These are phyloP conservation scores for Emys orbicularis DNA, from an alignment of 2,797 vertebrate genomes.

Conservation along the genomic window DNA sequence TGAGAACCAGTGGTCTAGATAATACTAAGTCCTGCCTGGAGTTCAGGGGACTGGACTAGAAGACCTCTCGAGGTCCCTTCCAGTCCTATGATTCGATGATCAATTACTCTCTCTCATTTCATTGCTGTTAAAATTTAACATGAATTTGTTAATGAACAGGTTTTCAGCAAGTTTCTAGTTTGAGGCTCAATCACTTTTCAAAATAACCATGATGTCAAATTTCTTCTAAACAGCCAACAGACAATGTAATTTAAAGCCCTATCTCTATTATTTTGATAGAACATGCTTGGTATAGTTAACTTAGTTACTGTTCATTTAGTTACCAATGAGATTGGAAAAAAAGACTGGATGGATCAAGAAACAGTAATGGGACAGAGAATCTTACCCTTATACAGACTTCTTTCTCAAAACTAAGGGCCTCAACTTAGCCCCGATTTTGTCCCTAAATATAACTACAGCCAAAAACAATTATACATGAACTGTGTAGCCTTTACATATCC, in stretches of 20 bases:
- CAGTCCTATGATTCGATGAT: neutral
- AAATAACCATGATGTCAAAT: neutral
- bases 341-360: neutral
- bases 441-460: neutral
- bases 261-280: neutral
- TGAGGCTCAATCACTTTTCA: neutral
- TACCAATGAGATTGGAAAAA: neutral
- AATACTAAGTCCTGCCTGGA: no score
- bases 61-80: no score
- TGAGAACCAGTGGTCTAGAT: no score
- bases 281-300: neutral
- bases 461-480: neutral
- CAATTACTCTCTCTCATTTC: neutral
- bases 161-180: neutral
- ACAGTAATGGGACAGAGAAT: conserved; percentile 29
- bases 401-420: neutral
- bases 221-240: neutral
- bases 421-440: neutral
- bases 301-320: neutral
- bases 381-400: conserved; percentile 3
- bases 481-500: no score
- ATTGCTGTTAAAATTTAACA: neutral
- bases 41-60: no score
- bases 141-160: neutral
- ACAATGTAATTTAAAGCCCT: neutral